These are phyloP conservation scores for Brachymystax lenok DNA, from an alignment of 2,797 vertebrate genomes.

Conservation along the genomic window DNA sequence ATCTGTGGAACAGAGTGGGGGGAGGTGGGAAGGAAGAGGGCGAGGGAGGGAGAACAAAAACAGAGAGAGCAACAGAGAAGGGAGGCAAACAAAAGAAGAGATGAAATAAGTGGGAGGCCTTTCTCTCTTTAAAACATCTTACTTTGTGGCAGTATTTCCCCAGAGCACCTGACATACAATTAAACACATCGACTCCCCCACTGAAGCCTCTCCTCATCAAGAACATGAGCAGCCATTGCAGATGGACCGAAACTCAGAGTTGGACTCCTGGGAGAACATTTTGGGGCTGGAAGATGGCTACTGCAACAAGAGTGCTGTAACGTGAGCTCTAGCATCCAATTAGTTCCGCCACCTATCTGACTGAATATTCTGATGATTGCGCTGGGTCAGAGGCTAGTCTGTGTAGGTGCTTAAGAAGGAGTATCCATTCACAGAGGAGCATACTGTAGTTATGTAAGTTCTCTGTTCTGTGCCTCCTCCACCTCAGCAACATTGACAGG, in stretches of 20 bases:
- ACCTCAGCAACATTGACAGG: not conserved
- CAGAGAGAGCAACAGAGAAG: constrained; percentile 1
- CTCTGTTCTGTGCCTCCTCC: not conserved
- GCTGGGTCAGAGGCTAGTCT: constrained; percentile 8
- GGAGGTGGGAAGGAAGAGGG: too few species aligned
- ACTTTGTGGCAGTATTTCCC: constrained; percentile 3
- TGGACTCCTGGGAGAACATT: not conserved
- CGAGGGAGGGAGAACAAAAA: not conserved
- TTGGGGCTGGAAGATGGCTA: constrained; percentile 8
- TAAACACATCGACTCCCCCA: not conserved
- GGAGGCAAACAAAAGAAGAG: not conserved
- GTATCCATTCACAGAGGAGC: constrained; percentile 3
- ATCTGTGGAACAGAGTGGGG: not conserved
- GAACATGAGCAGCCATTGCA: not conserved
- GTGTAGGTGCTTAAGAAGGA: constrained; percentile 6
- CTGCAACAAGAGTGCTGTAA: constrained; percentile 1
- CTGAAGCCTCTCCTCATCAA: not conserved
- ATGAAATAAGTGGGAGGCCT: not conserved
- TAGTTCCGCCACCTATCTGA: constrained; percentile 17
- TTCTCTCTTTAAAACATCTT: not conserved
- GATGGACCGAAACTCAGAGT: not conserved
- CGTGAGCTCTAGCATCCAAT: constrained; percentile 18
- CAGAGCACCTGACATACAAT: constrained; percentile 7
- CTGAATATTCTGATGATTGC: constrained; percentile 8
- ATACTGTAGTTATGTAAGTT: not conserved